A percentile compares a stretch with the other conserved stretches of the same genome.
phyloP scores from a whole-genome alignment of 2,113 vertebrate genomes.

The Mionectes macconnelli region DNA sequence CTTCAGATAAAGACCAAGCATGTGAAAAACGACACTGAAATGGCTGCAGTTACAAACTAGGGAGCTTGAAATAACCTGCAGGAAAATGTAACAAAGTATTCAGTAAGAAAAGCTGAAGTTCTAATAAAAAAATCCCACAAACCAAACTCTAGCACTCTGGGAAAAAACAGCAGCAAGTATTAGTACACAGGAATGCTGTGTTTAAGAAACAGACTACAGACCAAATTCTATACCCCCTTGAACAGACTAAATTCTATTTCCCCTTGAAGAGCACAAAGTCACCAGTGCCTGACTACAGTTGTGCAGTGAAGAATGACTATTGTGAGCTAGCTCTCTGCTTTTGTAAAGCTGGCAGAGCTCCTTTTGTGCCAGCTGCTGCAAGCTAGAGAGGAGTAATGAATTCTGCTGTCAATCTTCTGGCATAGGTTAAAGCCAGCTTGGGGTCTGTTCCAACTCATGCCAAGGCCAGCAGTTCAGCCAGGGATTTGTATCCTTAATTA shows the following conservation, averaged over 20 bases:
- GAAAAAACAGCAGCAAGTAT: not conserved
- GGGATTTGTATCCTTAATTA: constrained; percentile 44
- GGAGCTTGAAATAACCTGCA: not conserved
- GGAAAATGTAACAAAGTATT: not conserved
- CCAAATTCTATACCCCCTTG: not conserved
- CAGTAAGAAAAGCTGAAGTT: not conserved
- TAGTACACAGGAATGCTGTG: not conserved
- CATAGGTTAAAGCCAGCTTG: constrained; percentile 16
- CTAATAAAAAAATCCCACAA: not conserved
- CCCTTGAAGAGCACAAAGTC: not conserved
- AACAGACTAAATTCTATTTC: not conserved
- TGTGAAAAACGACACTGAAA: constrained; percentile 1
- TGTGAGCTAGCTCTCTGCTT: constrained; percentile 32
- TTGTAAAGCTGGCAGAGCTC: constrained; percentile 41
- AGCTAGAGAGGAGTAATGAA: constrained; percentile 48
- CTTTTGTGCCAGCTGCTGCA: constrained; percentile 55
- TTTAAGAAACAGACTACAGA: not conserved
- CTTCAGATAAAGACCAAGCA: not conserved
- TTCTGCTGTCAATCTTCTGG: constrained; percentile 59
- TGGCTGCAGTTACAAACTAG: not conserved
- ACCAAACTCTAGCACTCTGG: not conserved
- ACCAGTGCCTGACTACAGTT: constrained; percentile 23
- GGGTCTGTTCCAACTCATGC: constrained; percentile 41
- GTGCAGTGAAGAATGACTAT: constrained; percentile 40
- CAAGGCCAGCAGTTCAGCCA: constrained; percentile 30